Conservation (phyloP, 2,797 vertebrate species). For the Petrocephalus sullivani region DNA sequence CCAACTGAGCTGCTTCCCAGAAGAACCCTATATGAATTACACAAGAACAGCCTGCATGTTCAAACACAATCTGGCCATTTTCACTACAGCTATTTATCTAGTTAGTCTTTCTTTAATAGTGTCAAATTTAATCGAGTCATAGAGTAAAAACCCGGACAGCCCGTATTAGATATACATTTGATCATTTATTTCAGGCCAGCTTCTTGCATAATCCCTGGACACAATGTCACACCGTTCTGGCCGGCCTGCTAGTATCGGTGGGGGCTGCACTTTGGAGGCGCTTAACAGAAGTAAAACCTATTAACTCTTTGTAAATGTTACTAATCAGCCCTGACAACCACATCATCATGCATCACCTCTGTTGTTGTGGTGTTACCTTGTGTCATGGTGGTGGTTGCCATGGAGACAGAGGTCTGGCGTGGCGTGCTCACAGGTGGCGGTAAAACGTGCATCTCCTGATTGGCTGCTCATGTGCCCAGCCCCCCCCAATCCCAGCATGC, state of each 20-base stretch:
- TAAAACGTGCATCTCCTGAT: constrained; percentile 59
- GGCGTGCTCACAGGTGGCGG: constrained; percentile 67
- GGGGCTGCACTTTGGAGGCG: background rate
- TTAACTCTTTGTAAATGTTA: background rate
- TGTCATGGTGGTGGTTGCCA: constrained; percentile 60
- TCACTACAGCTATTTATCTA: background rate
- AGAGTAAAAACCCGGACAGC: background rate
- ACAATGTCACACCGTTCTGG: background rate
- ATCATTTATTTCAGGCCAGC: background rate
- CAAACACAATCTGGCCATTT: constrained; percentile 28
- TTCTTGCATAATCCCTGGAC: background rate
- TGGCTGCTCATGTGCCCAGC: constrained; percentile 69
- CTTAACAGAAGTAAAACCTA: background rate
- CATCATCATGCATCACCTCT: background rate
- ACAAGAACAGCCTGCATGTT: constrained; percentile 37
- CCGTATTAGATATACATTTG: background rate
- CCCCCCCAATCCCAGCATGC: constrained; percentile 67
- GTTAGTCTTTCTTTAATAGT: constrained; percentile 9
- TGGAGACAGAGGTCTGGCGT: constrained; percentile 64
- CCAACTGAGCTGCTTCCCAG: background rate
- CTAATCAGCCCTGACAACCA: background rate
- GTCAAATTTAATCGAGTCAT: background rate
- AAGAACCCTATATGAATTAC: background rate
- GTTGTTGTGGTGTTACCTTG: constrained; percentile 64
- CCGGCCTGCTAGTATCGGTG: background rate